A percentile compares a stretch with the other conserved stretches of the same genome.
Conservation (phyloP, 2,888 invertebrate species). For the Erebia aethiops region DNA sequence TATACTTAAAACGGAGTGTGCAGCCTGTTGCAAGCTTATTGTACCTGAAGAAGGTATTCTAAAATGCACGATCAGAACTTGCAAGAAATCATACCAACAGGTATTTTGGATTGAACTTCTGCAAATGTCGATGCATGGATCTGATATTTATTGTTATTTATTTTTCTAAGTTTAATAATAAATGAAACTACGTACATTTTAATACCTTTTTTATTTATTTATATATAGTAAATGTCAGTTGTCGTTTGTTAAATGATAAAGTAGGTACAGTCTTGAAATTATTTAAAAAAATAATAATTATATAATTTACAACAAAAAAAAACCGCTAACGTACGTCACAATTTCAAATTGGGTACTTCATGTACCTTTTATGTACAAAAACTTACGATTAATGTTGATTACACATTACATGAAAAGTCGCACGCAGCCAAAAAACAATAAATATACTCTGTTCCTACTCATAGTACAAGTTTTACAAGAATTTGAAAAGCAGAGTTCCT, state of each 20-base stretch:
- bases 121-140: too few relatives aligned
- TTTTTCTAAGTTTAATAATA: slow-evolving; percentile 18
- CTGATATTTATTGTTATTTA: neutral
- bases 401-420: neutral
- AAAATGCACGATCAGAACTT: too few relatives aligned
- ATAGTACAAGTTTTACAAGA: too few relatives aligned
- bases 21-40: too few relatives aligned
- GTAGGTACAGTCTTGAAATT: slow-evolving; percentile 80
- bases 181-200: slow-evolving; percentile 64
- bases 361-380: slow-evolving; percentile 48
- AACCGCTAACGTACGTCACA: slow-evolving; percentile 41
- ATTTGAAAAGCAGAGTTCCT: too few relatives aligned
- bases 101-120: too few relatives aligned
- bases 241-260: slow-evolving; percentile 71
- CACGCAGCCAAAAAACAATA: neutral
- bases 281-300: slow-evolving; percentile 64
- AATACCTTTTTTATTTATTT: slow-evolving; percentile 76
- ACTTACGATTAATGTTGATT: slow-evolving; percentile 44
- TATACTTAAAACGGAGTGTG: too few relatives aligned
- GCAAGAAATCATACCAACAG: too few relatives aligned
- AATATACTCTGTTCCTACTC: neutral
- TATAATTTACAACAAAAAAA: slow-evolving; percentile 71
- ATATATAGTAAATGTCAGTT: slow-evolving; percentile 80
- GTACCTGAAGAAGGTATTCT: too few relatives aligned
- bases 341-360: slow-evolving; percentile 45